These are phyloP conservation scores for Erinaceus europaeus DNA, from an alignment of 2,113 vertebrate species.

Conservation along the genomic window DNA sequence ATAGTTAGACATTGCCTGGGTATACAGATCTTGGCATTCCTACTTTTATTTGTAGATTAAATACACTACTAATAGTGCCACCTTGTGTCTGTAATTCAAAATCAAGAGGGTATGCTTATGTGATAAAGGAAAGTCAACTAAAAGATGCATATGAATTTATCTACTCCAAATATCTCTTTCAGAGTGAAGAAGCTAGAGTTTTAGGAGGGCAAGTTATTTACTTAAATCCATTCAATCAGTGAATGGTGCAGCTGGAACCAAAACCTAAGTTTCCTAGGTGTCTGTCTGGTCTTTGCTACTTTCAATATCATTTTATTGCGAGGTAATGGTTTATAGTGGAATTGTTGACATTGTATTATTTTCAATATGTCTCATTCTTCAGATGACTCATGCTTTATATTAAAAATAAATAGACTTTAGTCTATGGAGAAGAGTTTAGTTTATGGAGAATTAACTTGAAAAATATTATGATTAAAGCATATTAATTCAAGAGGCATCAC, in stretches of 20 bases:
- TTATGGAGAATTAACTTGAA: slow-evolving; percentile 1
- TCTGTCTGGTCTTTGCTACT: not conserved
- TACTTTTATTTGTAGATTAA: not conserved
- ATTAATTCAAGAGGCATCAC: not conserved
- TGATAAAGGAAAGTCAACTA: not conserved
- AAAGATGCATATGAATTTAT: not conserved
- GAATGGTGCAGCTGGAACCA: not conserved
- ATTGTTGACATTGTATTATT: no score
- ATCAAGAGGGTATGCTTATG: not conserved
- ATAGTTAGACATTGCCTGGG: slow-evolving; percentile 3
- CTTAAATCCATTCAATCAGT: not conserved
- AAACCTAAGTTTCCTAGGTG: not conserved
- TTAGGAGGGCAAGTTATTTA: not conserved
- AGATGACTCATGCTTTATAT: not conserved
- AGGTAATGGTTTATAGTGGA: no score
- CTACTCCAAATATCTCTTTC: not conserved
- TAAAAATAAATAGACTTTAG: slow-evolving; percentile 12
- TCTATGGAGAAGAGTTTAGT: not conserved
- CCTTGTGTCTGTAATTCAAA: slow-evolving; percentile 79
- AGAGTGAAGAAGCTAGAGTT: not conserved
- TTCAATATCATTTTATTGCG: no score
- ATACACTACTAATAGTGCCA: slow-evolving; percentile 81
- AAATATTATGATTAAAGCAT: not conserved
- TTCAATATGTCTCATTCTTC: not conserved
- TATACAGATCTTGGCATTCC: not conserved